Conservation (phyloP, 2,888 invertebrate species). For the Tanypteryx hageni region DNA sequence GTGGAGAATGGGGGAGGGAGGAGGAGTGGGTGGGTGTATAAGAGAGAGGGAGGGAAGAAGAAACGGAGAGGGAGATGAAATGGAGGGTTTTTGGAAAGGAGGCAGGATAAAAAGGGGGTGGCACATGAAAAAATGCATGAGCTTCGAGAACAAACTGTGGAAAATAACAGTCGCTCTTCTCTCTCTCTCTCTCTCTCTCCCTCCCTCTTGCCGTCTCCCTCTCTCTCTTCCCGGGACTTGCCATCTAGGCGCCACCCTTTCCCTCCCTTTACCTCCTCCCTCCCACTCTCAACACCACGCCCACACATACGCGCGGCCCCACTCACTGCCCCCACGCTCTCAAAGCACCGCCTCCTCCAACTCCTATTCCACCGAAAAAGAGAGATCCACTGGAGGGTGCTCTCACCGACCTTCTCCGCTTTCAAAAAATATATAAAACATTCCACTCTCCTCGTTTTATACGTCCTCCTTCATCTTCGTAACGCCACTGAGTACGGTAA, state of each 20-base stretch:
- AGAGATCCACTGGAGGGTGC: conserved; percentile 13
- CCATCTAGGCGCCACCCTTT: conserved; percentile 4
- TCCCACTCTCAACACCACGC: not conserved
- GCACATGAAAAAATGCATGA: conserved; percentile 61
- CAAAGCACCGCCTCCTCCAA: conserved; percentile 6
- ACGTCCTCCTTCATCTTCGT: conserved; percentile 14
- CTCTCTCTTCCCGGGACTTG: not conserved
- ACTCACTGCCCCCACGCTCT: not conserved
- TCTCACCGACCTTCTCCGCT: not conserved
- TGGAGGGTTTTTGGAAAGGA: conserved; percentile 12
- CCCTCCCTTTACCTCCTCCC: not conserved
- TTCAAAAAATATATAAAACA: not conserved
- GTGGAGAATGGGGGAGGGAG: not conserved
- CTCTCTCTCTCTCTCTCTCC: not conserved
- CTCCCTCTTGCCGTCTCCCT: not conserved
- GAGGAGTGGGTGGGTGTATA: not conserved
- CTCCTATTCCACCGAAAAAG: not conserved
- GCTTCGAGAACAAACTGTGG: conserved; percentile 63
- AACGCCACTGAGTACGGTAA: not conserved
- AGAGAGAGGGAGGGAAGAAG: not conserved
- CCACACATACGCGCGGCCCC: conserved; percentile 3
- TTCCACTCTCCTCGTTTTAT: not conserved
- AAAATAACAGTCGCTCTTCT: conserved; percentile 58
- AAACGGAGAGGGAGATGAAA: conserved; percentile 47
- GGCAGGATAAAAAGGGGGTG: conserved; percentile 17